phyloP scores from a whole-genome alignment of 2,113 vertebrate genomes.

The Labeo rohita region DNA sequence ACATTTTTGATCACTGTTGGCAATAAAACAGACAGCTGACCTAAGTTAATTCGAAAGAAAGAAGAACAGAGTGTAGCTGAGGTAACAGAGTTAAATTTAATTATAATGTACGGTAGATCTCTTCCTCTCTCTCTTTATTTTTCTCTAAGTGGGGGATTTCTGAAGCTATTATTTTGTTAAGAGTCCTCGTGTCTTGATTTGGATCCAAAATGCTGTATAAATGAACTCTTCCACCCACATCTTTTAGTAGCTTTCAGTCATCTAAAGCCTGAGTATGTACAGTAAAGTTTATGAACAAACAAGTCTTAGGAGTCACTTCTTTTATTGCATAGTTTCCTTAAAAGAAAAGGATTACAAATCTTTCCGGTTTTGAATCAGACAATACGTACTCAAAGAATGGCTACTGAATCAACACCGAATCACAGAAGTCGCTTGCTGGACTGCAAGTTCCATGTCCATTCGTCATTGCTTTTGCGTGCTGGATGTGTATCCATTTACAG shows the following conservation, averaged over 20 bases:
- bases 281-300: constrained; percentile 8
- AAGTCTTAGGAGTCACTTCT: neutral
- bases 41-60: neutral
- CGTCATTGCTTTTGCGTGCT: neutral
- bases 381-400: neutral
- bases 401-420: neutral
- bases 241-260: neutral
- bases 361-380: neutral
- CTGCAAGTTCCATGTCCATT: neutral
- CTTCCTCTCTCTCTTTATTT: neutral
- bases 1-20: neutral
- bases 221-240: constrained; percentile 31
- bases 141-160: constrained; percentile 8
- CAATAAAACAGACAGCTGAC: neutral
- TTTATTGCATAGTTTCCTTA: neutral
- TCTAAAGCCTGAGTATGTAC: constrained; percentile 1
- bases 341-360: neutral
- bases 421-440: neutral
- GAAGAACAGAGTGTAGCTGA: neutral
- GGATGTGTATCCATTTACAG: neutral
- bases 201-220: constrained; percentile 16
- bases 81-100: neutral
- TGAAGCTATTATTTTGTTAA: neutral
- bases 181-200: constrained; percentile 1
- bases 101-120: neutral